phyloP scores from a whole-genome alignment of 1,140 invertebrate genomes.

The Mactra quadrangularis region DNA sequence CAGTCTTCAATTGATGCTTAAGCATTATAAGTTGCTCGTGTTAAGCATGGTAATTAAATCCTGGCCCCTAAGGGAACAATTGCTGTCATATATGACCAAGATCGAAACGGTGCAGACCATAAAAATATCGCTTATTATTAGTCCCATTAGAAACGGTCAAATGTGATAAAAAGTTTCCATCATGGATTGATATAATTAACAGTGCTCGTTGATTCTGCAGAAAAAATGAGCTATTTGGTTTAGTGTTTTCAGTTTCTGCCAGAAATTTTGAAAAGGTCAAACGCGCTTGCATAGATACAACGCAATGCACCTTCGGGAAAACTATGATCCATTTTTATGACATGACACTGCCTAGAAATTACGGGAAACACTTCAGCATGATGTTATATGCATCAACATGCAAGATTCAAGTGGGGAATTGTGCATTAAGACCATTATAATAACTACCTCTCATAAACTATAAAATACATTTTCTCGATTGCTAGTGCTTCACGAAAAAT shows the following conservation, averaged over 20 bases:
- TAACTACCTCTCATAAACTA: background rate
- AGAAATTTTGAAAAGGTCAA: no score
- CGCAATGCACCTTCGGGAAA: no score
- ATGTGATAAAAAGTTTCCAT: constrained; percentile 19
- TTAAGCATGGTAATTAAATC: constrained; percentile 11
- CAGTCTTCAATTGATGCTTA: no score
- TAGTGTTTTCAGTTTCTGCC: no score
- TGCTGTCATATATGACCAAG: background rate
- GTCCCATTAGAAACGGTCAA: background rate
- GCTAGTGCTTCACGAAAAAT: background rate
- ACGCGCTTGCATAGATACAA: no score
- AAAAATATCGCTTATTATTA: constrained; percentile 27
- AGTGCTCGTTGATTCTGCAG: background rate
- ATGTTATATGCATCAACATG: no score
- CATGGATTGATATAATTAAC: constrained; percentile 13
- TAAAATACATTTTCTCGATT: constrained; percentile 33
- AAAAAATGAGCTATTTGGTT: no score
- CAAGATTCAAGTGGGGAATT: no score
- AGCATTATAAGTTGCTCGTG: no score
- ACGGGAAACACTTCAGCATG: no score
- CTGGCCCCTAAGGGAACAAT: background rate
- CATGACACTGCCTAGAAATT: no score
- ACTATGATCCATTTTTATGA: no score
- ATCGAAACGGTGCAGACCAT: constrained; percentile 24
- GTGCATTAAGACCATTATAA: constrained; percentile 6